These are phyloP conservation scores for Drosophila putrida DNA, from an alignment of 2,888 invertebrate species.

Conservation along the genomic window DNA sequence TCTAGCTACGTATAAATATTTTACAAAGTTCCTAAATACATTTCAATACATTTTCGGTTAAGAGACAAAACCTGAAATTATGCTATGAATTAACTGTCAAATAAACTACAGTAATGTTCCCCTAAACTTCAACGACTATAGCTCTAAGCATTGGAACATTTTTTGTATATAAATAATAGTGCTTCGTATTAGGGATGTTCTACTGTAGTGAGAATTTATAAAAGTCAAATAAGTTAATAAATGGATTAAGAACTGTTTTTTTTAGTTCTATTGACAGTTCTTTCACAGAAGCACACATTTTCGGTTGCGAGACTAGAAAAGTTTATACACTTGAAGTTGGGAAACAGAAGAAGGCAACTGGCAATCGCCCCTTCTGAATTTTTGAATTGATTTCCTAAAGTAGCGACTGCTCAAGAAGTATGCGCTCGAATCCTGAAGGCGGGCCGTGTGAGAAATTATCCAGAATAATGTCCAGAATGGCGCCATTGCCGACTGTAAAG, in stretches of 20 bases:
- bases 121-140: neutral
- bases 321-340: constrained; percentile 49
- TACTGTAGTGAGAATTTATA: constrained; percentile 1
- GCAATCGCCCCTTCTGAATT: constrained; percentile 3
- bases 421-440: constrained; percentile 95
- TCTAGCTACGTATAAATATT: constrained; percentile 53
- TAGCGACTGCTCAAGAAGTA: constrained; percentile 98
- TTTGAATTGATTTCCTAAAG: constrained; percentile 88
- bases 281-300: constrained; percentile 4
- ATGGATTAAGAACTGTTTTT: neutral
- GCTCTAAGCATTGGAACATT: neutral
- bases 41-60: constrained; percentile 9
- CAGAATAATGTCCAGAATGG: constrained; percentile 97
- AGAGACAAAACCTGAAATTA: constrained; percentile 12
- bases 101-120: neutral
- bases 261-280: constrained; percentile 9
- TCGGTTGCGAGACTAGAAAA: constrained; percentile 58
- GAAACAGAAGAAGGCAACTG: constrained; percentile 15
- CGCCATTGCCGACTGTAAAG: constrained; percentile 97
- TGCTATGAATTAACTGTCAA: constrained; percentile 9
- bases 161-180: neutral
- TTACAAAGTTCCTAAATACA: constrained; percentile 37
- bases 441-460: constrained; percentile 94
- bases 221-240: neutral
- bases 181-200: neutral